Percentiles rank a stretch among this genome's conserved stretches.
These are phyloP conservation scores for Discoglossus pictus DNA, from an alignment of 2,797 vertebrate species.

Conservation along the genomic window DNA sequence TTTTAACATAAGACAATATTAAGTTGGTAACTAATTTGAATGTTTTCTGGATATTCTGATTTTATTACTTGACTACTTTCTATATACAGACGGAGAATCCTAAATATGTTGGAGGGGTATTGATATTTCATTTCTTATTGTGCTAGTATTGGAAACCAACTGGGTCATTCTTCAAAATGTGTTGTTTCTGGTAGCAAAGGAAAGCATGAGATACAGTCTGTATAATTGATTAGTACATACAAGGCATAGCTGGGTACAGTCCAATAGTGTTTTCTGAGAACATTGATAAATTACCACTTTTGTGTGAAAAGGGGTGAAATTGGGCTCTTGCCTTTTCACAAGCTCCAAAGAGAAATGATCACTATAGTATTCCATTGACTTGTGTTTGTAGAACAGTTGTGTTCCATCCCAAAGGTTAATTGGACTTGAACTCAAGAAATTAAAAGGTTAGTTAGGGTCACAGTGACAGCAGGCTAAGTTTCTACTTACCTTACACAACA, in stretches of 20 bases:
- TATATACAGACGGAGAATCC: not conserved
- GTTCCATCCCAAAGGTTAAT: slow-evolving; percentile 91
- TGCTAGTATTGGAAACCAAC: slow-evolving; percentile 56
- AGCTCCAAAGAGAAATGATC: slow-evolving; percentile 96
- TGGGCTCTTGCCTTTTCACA: slow-evolving; percentile 83
- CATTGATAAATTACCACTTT: slow-evolving; percentile 85
- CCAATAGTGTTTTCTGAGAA: slow-evolving; percentile 70
- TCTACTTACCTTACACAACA: slow-evolving; percentile 88
- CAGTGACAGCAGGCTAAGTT: slow-evolving; percentile 81
- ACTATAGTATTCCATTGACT: slow-evolving; percentile 88
- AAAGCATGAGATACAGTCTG: slow-evolving; percentile 55
- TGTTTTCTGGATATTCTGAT: slow-evolving; percentile 17
- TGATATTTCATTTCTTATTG: not conserved
- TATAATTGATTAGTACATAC: slow-evolving; percentile 71
- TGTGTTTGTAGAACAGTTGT: slow-evolving; percentile 84
- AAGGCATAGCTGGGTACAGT: slow-evolving; percentile 62
- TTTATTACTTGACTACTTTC: not conserved
- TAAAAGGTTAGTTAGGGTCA: slow-evolving; percentile 94
- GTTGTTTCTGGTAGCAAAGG: slow-evolving; percentile 53
- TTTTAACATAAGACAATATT: slow-evolving; percentile 70
- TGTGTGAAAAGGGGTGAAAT: slow-evolving; percentile 85
- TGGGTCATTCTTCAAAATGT: slow-evolving; percentile 56
- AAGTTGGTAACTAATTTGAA: slow-evolving; percentile 65
- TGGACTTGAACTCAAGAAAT: slow-evolving; percentile 98
- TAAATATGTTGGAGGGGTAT: not conserved